These are phyloP conservation scores for Thaleichthys pacificus DNA, from an alignment of 2,797 vertebrate genomes.

Conservation along the genomic window DNA sequence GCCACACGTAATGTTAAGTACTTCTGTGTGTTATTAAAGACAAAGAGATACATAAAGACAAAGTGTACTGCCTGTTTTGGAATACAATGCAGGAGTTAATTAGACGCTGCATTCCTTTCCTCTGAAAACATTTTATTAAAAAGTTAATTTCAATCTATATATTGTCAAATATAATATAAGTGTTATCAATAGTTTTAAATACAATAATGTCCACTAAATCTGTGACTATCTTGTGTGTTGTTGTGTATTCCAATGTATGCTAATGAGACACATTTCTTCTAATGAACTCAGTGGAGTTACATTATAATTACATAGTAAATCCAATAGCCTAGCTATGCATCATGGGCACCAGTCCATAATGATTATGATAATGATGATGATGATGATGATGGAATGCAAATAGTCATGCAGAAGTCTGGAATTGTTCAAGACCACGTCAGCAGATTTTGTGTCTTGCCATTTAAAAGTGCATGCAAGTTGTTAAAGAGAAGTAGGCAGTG, in stretches of 20 bases:
- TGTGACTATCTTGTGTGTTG: too few relatives aligned
- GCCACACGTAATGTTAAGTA: not conserved
- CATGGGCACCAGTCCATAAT: slow-evolving; percentile 8
- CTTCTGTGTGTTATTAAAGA: not conserved
- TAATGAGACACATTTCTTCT: too few relatives aligned
- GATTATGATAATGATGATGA: slow-evolving; percentile 5
- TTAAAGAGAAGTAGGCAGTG: slow-evolving; percentile 6
- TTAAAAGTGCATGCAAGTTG: not conserved
- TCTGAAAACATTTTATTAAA: too few relatives aligned
- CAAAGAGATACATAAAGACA: not conserved
- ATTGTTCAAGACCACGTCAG: slow-evolving; percentile 2
- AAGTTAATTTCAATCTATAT: too few relatives aligned
- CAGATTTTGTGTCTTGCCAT: not conserved
- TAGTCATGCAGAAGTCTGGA: slow-evolving; percentile 32
- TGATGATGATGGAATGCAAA: not conserved
- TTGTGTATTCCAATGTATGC: too few relatives aligned
- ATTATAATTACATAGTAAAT: not conserved
- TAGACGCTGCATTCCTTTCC: too few relatives aligned
- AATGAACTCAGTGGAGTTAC: not conserved
- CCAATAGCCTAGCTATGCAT: not conserved
- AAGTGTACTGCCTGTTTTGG: slow-evolving; percentile 6
- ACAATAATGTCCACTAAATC: too few relatives aligned
- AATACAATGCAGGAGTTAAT: not conserved
- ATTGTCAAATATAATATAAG: too few relatives aligned
- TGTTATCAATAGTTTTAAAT: too few relatives aligned